Percentiles rank a stretch among this genome's conserved stretches.
Conservation (phyloP, 2,113 vertebrate genomes). For the Entomyzon cyanotis region DNA sequence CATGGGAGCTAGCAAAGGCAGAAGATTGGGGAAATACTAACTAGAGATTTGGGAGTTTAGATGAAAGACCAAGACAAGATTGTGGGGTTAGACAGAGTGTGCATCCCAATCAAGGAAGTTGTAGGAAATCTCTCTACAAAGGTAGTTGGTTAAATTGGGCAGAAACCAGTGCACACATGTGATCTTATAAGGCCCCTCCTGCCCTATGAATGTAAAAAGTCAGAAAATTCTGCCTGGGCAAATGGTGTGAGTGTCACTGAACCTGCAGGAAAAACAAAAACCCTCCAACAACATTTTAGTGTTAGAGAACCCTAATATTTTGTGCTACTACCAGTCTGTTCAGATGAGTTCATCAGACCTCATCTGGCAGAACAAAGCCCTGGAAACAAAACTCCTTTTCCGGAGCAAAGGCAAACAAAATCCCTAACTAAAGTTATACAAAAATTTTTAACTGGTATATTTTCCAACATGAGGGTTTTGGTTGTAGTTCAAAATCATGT, state of each 20-base stretch:
- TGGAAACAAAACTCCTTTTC: too few relatives aligned
- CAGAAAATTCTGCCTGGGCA: background rate
- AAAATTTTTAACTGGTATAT: too few relatives aligned
- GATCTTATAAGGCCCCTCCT: background rate
- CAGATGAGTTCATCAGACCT: too few relatives aligned
- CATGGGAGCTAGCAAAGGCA: background rate
- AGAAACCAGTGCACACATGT: background rate
- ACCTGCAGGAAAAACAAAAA: too few relatives aligned
- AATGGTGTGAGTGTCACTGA: background rate
- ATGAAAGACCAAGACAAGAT: background rate
- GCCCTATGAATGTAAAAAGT: background rate
- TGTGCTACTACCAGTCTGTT: too few relatives aligned
- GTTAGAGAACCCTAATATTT: too few relatives aligned
- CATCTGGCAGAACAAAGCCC: too few relatives aligned
- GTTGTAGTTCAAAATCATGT: background rate
- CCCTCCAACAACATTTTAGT: too few relatives aligned
- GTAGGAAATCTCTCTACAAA: background rate
- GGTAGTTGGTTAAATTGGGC: background rate
- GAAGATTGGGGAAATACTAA: background rate
- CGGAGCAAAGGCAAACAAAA: too few relatives aligned
- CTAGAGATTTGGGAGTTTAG: background rate
- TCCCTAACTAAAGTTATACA: too few relatives aligned
- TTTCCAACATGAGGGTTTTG: background rate
- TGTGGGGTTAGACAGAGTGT: background rate
- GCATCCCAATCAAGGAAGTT: background rate